These are phyloP conservation scores for Diuraphis noxia DNA, from an alignment of 1,140 invertebrate genomes.

Conservation along the genomic window DNA sequence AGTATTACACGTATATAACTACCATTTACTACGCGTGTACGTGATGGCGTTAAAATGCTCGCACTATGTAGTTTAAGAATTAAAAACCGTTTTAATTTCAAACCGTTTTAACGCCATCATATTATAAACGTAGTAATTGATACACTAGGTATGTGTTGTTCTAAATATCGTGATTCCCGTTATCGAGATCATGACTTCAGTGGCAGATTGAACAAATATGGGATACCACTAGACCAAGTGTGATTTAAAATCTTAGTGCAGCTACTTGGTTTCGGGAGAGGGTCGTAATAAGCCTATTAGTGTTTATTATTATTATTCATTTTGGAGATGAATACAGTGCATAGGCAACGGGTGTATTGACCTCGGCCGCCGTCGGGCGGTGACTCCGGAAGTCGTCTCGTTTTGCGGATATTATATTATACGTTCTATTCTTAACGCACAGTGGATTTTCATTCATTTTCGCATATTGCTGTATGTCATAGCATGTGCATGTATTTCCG, in stretches of 20 bases:
- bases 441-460: neutral
- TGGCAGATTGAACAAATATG: no score
- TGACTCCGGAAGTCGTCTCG: neutral
- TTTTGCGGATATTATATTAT: neutral
- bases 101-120: no score
- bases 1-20: no score
- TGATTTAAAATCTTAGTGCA: neutral
- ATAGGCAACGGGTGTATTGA: neutral
- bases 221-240: neutral
- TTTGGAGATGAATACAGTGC: neutral
- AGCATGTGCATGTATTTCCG: neutral
- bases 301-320: slow-evolving; percentile 11
- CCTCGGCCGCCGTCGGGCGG: neutral
- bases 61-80: no score
- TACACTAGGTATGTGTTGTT: no score
- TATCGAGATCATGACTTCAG: no score
- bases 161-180: no score
- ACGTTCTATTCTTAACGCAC: neutral
- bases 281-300: neutral
- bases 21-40: no score
- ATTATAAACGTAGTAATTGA: no score
- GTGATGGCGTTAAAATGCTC: no score
- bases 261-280: neutral
- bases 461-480: neutral
- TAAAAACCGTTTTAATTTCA: no score